These are phyloP conservation scores for Sphaeramia orbicularis DNA, from an alignment of 2,797 vertebrate genomes.

Conservation along the genomic window DNA sequence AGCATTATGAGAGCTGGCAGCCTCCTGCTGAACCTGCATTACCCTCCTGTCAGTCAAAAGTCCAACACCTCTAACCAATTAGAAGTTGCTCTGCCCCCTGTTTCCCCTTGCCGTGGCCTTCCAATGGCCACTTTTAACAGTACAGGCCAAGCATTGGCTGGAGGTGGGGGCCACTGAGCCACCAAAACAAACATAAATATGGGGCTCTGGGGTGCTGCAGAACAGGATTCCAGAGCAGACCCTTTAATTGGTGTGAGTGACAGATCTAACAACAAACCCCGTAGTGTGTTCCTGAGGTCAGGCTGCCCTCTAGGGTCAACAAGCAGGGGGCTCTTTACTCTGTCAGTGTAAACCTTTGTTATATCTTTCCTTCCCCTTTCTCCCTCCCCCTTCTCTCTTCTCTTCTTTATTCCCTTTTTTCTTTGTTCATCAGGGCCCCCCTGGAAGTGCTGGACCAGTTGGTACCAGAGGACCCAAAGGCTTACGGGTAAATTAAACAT, in stretches of 20 bases:
- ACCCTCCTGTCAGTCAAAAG: conserved; percentile 74
- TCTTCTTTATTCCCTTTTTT: conserved; percentile 31
- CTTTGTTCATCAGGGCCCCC: conserved; percentile 86
- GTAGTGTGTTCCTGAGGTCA: conserved; percentile 75
- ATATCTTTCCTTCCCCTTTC: conserved; percentile 46
- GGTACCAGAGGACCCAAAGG: conserved; percentile 94
- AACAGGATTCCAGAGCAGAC: conserved; percentile 68
- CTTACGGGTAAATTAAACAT: conserved; percentile 86
- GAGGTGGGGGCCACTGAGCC: conserved; percentile 64
- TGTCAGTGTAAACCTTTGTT: conserved; percentile 75
- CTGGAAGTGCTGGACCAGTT: conserved; percentile 87
- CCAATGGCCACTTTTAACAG: conserved; percentile 40
- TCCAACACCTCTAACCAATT: conserved; percentile 83
- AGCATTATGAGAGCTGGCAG: conserved; percentile 66
- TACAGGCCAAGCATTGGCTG: conserved; percentile 33
- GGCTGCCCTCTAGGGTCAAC: conserved; percentile 60
- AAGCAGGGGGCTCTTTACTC: conserved; percentile 66
- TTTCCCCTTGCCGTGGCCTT: conserved; percentile 42
- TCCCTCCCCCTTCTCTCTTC: conserved; percentile 4
- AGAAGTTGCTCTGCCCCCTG: conserved; percentile 53
- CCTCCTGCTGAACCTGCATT: conserved; percentile 68
- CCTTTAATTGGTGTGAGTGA: conserved; percentile 81
- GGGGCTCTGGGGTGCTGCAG: conserved; percentile 64
- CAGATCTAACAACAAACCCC: conserved; percentile 79
- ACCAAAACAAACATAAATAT: conserved; percentile 83